Evolutionary conservation across 2,113 vertebrate species (phyloP).

Genomic region (Nanorana parkeri): DNA sequence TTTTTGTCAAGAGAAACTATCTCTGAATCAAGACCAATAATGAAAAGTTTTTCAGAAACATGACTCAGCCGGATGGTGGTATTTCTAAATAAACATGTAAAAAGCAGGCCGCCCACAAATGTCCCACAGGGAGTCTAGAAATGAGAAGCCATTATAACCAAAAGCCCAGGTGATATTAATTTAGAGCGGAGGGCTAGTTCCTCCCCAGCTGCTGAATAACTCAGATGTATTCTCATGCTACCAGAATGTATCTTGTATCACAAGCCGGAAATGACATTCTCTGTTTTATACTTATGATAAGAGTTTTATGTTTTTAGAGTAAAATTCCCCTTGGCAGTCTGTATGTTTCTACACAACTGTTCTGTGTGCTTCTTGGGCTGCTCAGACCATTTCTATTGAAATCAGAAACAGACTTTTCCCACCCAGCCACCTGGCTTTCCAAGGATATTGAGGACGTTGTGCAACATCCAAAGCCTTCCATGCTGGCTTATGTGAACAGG

Average conservation of each 20-base stretch:
- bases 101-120: constrained; percentile 34
- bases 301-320: constrained; percentile 6
- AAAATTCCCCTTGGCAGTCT: constrained; percentile 32
- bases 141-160: constrained; percentile 51
- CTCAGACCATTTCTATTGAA: background rate
- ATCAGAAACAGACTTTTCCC: constrained; percentile 11
- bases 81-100: constrained; percentile 49
- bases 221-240: constrained; percentile 44
- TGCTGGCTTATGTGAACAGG: too few species aligned
- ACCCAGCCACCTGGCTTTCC: background rate
- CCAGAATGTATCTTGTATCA: constrained; percentile 42
- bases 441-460: background rate
- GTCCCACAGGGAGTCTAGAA: constrained; percentile 52
- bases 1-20: background rate
- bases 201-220: constrained; percentile 46
- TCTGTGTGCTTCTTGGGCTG: background rate
- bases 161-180: constrained; percentile 55
- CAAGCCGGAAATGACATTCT: constrained; percentile 32
- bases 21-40: constrained; percentile 7
- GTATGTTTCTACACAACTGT: background rate
- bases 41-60: constrained; percentile 32
- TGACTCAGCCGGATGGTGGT: constrained; percentile 52
- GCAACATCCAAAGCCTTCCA: too few species aligned
- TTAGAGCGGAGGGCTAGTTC: constrained; percentile 31
- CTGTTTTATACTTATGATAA: constrained; percentile 27